Conservation (phyloP, 1,140 invertebrate genomes). For the Heliconius himera region DNA sequence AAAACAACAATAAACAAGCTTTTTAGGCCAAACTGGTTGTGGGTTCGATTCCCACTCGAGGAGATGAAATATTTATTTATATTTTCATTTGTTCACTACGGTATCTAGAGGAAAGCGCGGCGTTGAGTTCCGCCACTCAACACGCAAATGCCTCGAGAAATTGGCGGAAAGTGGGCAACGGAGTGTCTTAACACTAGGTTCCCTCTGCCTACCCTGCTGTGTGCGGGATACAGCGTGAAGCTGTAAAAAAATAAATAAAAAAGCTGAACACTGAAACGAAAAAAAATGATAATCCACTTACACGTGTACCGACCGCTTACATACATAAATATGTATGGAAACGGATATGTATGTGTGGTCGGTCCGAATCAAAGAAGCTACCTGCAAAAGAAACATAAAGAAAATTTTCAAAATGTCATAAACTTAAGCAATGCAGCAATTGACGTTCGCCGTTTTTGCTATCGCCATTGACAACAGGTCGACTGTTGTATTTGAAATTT, state of each 20-base stretch:
- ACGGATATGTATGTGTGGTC: neutral
- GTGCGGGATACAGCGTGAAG: too few relatives aligned
- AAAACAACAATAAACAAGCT: too few relatives aligned
- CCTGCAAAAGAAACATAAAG: conserved; percentile 19
- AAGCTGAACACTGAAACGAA: neutral
- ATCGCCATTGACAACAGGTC: conserved; percentile 54
- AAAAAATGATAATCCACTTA: conserved; percentile 9
- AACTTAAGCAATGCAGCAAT: conserved; percentile 26
- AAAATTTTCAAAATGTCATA: conserved; percentile 30
- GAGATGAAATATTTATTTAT: too few relatives aligned
- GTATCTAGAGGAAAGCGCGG: too few relatives aligned
- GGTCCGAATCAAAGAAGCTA: neutral
- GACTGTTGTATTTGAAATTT: conserved; percentile 65
- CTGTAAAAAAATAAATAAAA: neutral
- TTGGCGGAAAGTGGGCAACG: too few relatives aligned
- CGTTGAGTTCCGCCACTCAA: too few relatives aligned
- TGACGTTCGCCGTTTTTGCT: conserved; percentile 46
- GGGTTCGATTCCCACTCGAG: too few relatives aligned
- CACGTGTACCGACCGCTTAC: conserved; percentile 5
- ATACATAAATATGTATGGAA: neutral
- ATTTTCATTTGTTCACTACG: too few relatives aligned
- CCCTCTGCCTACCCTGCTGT: too few relatives aligned
- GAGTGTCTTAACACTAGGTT: too few relatives aligned
- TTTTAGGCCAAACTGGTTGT: too few relatives aligned
- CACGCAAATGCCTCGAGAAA: too few relatives aligned